These are phyloP conservation scores for Anoncus sp. DNA, from an alignment of 2,888 invertebrate species.

Conservation along the genomic window DNA sequence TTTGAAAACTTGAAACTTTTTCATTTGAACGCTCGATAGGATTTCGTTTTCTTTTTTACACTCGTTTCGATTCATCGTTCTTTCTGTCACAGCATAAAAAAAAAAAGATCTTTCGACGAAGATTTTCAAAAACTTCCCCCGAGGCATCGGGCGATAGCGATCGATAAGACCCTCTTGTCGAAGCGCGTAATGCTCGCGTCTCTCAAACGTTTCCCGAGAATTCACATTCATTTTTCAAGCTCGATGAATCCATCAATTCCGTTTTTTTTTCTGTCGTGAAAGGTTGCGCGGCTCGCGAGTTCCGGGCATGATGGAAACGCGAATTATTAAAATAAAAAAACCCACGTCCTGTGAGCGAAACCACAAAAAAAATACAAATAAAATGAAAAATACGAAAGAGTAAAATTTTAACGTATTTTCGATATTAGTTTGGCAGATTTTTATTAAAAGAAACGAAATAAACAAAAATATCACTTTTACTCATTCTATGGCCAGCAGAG, in stretches of 20 bases:
- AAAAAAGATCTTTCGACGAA: background rate
- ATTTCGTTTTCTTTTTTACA: conserved; percentile 24
- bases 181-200: conserved; percentile 27
- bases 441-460: too few relatives aligned
- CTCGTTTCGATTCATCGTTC: conserved; percentile 3
- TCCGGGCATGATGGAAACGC: conserved; percentile 1
- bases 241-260: conserved; percentile 32
- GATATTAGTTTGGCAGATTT: too few relatives aligned
- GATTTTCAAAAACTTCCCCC: conserved; percentile 1
- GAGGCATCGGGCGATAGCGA: conserved; percentile 3
- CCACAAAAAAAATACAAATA: too few relatives aligned
- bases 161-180: conserved; percentile 14
- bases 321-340: background rate
- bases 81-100: background rate
- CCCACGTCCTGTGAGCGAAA: too few relatives aligned
- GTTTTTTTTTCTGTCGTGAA: background rate
- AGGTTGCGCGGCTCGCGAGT: background rate
- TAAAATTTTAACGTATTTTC: too few relatives aligned
- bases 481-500: too few relatives aligned
- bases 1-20: background rate
- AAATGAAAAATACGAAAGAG: too few relatives aligned
- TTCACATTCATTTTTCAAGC: conserved; percentile 22
- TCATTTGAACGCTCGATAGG: conserved; percentile 19
- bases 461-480: too few relatives aligned
- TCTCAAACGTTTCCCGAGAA: conserved; percentile 9